Conservation (phyloP, 2,797 vertebrate genomes). For the Numenius phaeopus region DNA sequence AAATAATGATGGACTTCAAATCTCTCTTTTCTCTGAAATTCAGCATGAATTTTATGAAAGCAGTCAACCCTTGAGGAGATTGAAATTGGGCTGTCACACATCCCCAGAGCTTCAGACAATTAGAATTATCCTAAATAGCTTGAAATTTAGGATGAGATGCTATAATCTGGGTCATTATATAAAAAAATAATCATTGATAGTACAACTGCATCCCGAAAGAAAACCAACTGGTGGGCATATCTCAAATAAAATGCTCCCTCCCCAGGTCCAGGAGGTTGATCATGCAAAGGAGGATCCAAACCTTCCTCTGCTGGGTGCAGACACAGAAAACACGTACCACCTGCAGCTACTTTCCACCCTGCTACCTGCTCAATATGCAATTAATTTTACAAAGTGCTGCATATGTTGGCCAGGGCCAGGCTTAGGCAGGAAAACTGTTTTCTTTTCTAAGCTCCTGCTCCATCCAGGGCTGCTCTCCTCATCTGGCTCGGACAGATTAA, state of each 20-base stretch:
- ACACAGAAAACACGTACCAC: not conserved
- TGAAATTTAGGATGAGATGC: not conserved
- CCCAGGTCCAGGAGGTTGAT: not conserved
- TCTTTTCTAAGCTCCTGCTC: not conserved
- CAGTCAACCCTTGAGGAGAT: not conserved
- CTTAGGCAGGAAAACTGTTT: not conserved
- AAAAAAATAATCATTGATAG: not conserved
- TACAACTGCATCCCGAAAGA: not conserved
- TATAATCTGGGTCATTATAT: not conserved
- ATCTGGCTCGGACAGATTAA: not conserved
- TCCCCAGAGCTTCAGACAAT: too few relatives aligned
- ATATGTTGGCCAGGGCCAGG: not conserved
- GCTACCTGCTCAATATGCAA: not conserved
- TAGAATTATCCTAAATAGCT: not conserved
- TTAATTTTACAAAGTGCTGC: slow-evolving; percentile 20
- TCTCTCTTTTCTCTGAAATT: not conserved
- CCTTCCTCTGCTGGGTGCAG: not conserved
- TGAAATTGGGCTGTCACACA: not conserved
- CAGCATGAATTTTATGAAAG: not conserved
- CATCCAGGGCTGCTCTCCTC: not conserved
- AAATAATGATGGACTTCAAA: not conserved
- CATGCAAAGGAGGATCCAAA: not conserved
- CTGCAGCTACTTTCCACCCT: not conserved
- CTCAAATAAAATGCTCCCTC: not conserved
- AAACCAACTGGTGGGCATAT: fast-evolving